Percentiles rank a stretch among this genome's conserved stretches.
These are phyloP conservation scores for Phymastichus coffea DNA, from an alignment of 1,140 invertebrate genomes.

Conservation along the genomic window DNA sequence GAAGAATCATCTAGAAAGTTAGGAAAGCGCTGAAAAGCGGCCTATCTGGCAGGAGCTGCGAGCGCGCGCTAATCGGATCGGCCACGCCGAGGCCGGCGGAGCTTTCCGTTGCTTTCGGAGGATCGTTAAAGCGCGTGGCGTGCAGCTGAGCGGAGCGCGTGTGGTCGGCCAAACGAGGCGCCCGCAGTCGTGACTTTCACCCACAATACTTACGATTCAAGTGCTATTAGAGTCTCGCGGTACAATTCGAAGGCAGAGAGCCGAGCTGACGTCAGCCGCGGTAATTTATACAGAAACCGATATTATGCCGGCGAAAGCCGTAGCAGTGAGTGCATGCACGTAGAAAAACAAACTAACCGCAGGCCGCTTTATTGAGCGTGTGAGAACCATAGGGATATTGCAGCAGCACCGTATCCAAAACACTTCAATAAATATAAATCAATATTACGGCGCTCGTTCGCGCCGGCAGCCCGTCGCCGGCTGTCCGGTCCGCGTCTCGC, in stretches of 20 bases:
- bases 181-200: slow-evolving; percentile 4
- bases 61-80: too few relatives aligned
- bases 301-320: neutral
- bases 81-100: too few relatives aligned
- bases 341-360: neutral
- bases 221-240: neutral
- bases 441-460: neutral
- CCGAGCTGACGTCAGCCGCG: slow-evolving; percentile 4
- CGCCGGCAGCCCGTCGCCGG: neutral
- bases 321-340: too few relatives aligned
- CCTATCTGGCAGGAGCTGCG: too few relatives aligned
- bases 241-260: neutral
- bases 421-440: slow-evolving; percentile 15
- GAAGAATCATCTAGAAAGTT: too few relatives aligned
- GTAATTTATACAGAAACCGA: slow-evolving; percentile 15
- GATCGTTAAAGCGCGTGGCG: too few relatives aligned
- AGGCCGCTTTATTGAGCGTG: neutral
- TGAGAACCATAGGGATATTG: neutral
- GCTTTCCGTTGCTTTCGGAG: too few relatives aligned
- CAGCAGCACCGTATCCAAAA: neutral
- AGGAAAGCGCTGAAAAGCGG: too few relatives aligned
- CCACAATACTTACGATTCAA: slow-evolving; percentile 6
- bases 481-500: neutral
- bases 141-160: neutral
- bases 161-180: neutral